Evolutionary conservation across 2,797 vertebrate species (phyloP).

Genomic region (Pelobates cultripes): DNA sequence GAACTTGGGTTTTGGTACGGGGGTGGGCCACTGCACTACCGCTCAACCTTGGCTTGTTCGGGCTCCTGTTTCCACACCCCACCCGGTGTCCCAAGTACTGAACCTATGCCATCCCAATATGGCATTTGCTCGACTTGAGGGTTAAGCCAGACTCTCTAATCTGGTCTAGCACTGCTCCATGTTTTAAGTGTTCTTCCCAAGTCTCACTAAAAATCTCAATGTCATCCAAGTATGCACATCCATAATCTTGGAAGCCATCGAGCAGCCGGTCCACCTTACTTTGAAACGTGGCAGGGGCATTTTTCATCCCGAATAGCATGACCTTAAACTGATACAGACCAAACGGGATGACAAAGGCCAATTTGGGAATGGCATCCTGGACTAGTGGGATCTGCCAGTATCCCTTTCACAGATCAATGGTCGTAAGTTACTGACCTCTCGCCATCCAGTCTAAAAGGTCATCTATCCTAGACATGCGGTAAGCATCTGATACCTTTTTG

Average conservation of each 20-base stretch:
- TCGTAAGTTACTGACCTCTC: background rate
- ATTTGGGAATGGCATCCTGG: background rate
- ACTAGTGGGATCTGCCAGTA: background rate
- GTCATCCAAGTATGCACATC: background rate
- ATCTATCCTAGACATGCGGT: background rate
- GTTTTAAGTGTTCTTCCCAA: background rate
- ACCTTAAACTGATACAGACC: background rate
- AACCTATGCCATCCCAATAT: background rate
- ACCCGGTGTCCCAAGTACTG: too few relatives aligned
- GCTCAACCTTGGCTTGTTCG: background rate
- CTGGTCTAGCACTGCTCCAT: background rate
- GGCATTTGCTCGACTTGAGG: background rate
- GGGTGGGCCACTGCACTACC: background rate
- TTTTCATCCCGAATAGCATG: slow-evolving; percentile 12
- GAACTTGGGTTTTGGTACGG: background rate
- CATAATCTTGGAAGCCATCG: background rate
- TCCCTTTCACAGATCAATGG: background rate
- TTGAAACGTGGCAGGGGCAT: slow-evolving; percentile 8
- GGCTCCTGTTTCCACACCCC: background rate
- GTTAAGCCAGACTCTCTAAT: background rate
- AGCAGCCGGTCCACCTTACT: background rate
- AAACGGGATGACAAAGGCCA: background rate
- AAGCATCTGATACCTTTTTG: background rate
- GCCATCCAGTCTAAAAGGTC: background rate
- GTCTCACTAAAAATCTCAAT: background rate